These are phyloP conservation scores for Poecilia latipinna DNA, from an alignment of 2,113 vertebrate species.

Conservation along the genomic window DNA sequence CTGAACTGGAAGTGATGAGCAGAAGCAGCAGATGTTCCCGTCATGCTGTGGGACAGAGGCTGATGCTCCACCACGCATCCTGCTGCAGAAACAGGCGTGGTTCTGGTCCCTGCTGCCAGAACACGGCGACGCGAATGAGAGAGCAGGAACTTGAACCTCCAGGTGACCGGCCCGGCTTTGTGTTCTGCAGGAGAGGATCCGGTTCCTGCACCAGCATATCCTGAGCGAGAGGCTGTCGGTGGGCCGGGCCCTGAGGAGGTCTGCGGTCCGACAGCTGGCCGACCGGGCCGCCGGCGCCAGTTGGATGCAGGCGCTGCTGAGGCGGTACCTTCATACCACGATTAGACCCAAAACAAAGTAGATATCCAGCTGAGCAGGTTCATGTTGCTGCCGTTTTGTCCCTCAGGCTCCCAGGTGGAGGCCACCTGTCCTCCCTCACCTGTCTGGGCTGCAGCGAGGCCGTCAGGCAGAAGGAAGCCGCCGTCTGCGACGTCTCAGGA, in stretches of 20 bases:
- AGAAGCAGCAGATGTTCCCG: neutral
- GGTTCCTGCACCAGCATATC: constrained; percentile 83
- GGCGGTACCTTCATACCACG: constrained; percentile 56
- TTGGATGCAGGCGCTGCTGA: constrained; percentile 67
- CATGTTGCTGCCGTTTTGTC: no score
- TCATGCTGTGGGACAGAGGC: neutral
- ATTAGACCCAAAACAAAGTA: neutral
- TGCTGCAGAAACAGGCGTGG: neutral
- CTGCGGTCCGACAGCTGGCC: neutral
- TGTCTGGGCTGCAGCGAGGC: constrained; percentile 82
- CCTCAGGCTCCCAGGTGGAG: constrained; percentile 60
- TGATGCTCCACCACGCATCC: neutral
- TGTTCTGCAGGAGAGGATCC: constrained; percentile 78
- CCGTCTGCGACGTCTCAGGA: constrained; percentile 70
- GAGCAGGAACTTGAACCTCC: neutral
- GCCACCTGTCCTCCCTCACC: constrained; percentile 46
- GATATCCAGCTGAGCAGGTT: no score
- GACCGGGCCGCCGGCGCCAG: constrained; percentile 20
- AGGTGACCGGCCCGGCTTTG: neutral
- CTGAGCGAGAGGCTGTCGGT: constrained; percentile 75
- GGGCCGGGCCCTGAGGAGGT: constrained; percentile 53
- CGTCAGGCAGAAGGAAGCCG: constrained; percentile 21
- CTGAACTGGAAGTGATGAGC: no score
- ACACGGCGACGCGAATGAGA: neutral
- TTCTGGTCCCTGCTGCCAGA: neutral